A percentile compares a stretch with the other conserved stretches of the same genome.
Conservation (phyloP, 2,797 vertebrate genomes). For the Gallirallus australis region DNA sequence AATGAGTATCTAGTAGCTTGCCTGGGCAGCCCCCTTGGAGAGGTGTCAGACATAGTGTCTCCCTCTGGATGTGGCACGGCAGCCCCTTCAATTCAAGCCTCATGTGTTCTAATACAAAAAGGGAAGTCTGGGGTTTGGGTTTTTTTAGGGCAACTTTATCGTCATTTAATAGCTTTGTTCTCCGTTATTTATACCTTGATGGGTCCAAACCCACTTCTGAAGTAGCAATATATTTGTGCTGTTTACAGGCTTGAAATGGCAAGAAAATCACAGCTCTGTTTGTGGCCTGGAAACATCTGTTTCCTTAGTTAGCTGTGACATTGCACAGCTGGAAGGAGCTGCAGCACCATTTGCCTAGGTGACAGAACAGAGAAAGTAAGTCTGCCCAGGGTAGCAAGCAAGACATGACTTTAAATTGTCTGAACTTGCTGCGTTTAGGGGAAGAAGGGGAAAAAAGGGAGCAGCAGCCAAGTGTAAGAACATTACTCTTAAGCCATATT, state of each 20-base stretch:
- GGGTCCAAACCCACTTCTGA: background rate
- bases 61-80: background rate
- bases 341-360: background rate
- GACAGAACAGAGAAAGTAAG: background rate
- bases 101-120: background rate
- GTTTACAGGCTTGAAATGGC: background rate
- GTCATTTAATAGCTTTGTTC: background rate
- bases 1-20: background rate
- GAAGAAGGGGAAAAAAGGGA: background rate
- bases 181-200: background rate
- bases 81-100: background rate
- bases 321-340: background rate
- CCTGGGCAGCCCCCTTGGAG: background rate
- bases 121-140: background rate
- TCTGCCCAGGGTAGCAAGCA: background rate
- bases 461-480: background rate
- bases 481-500: background rate
- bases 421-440: background rate
- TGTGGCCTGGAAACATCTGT: background rate
- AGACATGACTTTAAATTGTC: background rate
- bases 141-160: background rate
- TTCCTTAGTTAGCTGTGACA: background rate
- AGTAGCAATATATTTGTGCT: background rate
- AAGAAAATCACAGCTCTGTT: background rate
- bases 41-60: fast-evolving